A percentile compares a stretch with the other conserved stretches of the same genome.
Evolutionary conservation across 2,888 invertebrate genomes (phyloP).

Genomic region (Parasteatoda lunata): DNA sequence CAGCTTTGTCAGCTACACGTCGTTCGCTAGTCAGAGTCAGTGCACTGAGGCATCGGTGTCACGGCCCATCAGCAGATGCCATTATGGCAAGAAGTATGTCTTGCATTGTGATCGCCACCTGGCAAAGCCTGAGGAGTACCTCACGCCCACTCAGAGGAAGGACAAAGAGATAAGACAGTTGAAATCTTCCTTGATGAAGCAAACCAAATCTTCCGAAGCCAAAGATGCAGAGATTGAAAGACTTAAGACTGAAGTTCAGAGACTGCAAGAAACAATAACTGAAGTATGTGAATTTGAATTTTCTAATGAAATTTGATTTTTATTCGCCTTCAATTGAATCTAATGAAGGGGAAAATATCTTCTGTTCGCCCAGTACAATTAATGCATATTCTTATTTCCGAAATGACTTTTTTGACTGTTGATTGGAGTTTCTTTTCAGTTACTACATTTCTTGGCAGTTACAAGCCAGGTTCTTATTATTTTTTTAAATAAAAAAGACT

Average conservation of each 20-base stretch:
- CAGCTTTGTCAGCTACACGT: slow-evolving; percentile 65
- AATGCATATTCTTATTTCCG: no score
- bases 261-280: slow-evolving; percentile 76
- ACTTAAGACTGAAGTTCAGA: slow-evolving; percentile 86
- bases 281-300: slow-evolving; percentile 24
- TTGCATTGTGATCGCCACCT: slow-evolving; percentile 84
- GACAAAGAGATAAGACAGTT: slow-evolving; percentile 86
- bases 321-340: no score
- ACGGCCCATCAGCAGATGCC: slow-evolving; percentile 27
- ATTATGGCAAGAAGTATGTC: slow-evolving; percentile 78
- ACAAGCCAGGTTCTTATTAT: no score
- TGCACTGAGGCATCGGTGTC: slow-evolving; percentile 42
- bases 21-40: slow-evolving; percentile 56
- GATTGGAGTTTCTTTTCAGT: no score
- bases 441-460: no score
- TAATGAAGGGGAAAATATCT: no score
- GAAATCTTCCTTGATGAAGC: slow-evolving; percentile 81
- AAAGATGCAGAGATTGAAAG: slow-evolving; percentile 88
- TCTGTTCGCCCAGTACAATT: no score
- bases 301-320: no score
- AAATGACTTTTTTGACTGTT: no score
- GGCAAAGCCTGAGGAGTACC: slow-evolving; percentile 84
- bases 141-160: slow-evolving; percentile 90
- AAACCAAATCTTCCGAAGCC: slow-evolving; percentile 84
- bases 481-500: no score